Conservation (phyloP, 2,888 invertebrate species). For the Drosophila mayaguana region DNA sequence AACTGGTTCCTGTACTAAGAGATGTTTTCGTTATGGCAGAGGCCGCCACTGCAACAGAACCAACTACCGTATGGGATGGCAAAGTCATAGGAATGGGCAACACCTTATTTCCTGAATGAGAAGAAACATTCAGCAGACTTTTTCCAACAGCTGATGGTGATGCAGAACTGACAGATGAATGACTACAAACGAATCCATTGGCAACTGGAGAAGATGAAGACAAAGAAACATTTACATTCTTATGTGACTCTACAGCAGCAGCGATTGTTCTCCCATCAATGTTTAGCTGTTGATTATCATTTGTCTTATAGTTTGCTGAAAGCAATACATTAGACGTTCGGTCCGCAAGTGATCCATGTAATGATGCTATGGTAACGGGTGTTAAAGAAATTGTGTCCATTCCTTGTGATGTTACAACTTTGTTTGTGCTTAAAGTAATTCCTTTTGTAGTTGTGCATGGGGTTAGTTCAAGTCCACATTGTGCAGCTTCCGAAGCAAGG, state of each 20-base stretch:
- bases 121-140: slow-evolving; percentile 48
- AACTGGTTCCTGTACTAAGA: slow-evolving; percentile 49
- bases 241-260: slow-evolving; percentile 40
- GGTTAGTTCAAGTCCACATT: slow-evolving; percentile 21
- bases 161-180: slow-evolving; percentile 39
- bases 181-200: slow-evolving; percentile 64
- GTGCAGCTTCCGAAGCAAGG: slow-evolving; percentile 24
- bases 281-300: slow-evolving; percentile 33
- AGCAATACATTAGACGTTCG: slow-evolving; percentile 50
- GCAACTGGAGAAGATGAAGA: slow-evolving; percentile 31
- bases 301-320: slow-evolving; percentile 39
- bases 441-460: slow-evolving; percentile 30
- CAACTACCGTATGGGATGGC: slow-evolving; percentile 43
- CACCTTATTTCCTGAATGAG: slow-evolving; percentile 47
- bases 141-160: slow-evolving; percentile 39
- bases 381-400: slow-evolving; percentile 37
- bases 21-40: slow-evolving; percentile 51
- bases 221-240: slow-evolving; percentile 17
- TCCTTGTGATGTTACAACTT: slow-evolving; percentile 43
- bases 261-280: slow-evolving; percentile 14
- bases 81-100: slow-evolving; percentile 42
- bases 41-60: slow-evolving; percentile 40
- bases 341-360: slow-evolving; percentile 45
- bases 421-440: slow-evolving; percentile 40
- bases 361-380: slow-evolving; percentile 32